phyloP scores from a whole-genome alignment of 2,888 invertebrate genomes.

The Yponomeuta malinellus region DNA sequence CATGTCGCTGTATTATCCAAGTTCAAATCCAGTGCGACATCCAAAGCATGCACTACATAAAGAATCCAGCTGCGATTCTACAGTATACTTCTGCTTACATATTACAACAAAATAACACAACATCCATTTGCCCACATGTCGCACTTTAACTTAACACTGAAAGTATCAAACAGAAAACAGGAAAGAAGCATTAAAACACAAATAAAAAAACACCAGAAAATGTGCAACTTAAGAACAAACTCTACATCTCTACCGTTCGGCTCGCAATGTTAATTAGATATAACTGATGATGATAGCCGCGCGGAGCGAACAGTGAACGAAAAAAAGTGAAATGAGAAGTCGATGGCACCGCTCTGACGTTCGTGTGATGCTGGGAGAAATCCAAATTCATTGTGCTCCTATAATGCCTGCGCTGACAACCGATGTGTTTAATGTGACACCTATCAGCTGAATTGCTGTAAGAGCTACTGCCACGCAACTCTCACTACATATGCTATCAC shows the following conservation, averaged over 20 bases:
- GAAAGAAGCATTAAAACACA: constrained; percentile 55
- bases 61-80: constrained; percentile 59
- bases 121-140: constrained; percentile 52
- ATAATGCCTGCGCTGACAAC: neutral
- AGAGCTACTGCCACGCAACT: neutral
- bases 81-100: constrained; percentile 53
- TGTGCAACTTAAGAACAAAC: constrained; percentile 28
- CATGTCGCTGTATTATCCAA: constrained; percentile 54
- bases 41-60: constrained; percentile 66
- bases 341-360: constrained; percentile 33
- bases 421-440: constrained; percentile 23
- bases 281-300: constrained; percentile 39
- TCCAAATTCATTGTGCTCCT: constrained; percentile 45
- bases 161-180: constrained; percentile 58
- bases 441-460: neutral
- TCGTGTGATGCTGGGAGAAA: constrained; percentile 50
- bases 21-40: constrained; percentile 56
- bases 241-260: constrained; percentile 30
- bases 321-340: constrained; percentile 69
- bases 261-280: constrained; percentile 42
- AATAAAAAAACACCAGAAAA: constrained; percentile 31
- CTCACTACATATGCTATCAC: neutral
- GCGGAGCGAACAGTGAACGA: constrained; percentile 56
- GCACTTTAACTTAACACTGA: constrained; percentile 68
- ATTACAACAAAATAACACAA: constrained; percentile 56